Conservation (phyloP, 2,113 vertebrate genomes). For the Pardalotus punctatus region DNA sequence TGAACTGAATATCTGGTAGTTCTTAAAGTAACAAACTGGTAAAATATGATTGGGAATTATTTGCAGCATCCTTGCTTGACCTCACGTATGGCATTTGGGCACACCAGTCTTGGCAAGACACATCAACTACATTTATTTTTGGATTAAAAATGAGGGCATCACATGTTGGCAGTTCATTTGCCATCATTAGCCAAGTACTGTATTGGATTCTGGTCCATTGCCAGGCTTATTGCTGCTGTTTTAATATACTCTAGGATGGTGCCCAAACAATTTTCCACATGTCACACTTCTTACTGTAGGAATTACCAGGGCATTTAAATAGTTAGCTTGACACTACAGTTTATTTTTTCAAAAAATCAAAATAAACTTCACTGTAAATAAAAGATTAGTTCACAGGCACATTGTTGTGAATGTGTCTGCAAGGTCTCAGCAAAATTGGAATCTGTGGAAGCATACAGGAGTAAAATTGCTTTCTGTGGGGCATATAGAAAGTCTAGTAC, state of each 20-base stretch:
- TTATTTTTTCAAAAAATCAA: neutral
- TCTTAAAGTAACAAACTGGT: neutral
- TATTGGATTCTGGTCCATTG: neutral
- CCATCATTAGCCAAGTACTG: neutral
- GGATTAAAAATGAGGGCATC: neutral
- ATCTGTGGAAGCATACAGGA: neutral
- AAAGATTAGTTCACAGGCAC: neutral
- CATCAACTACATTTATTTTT: neutral
- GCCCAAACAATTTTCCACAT: neutral
- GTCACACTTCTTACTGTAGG: constrained; percentile 8
- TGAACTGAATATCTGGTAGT: neutral
- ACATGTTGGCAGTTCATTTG: neutral
- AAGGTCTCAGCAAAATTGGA: neutral
- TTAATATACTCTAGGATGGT: neutral
- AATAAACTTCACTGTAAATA: neutral
- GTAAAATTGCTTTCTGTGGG: neutral
- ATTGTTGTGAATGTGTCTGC: neutral
- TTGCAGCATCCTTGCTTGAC: neutral
- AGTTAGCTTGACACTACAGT: neutral
- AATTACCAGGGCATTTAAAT: neutral
- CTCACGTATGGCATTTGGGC: neutral
- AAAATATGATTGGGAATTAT: neutral
- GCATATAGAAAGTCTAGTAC: neutral
- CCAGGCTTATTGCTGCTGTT: neutral
- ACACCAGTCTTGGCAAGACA: neutral